Percentiles rank a stretch among this genome's conserved stretches.
These are phyloP conservation scores for Lota lota DNA, from an alignment of 2,113 vertebrate species.

Conservation along the genomic window DNA sequence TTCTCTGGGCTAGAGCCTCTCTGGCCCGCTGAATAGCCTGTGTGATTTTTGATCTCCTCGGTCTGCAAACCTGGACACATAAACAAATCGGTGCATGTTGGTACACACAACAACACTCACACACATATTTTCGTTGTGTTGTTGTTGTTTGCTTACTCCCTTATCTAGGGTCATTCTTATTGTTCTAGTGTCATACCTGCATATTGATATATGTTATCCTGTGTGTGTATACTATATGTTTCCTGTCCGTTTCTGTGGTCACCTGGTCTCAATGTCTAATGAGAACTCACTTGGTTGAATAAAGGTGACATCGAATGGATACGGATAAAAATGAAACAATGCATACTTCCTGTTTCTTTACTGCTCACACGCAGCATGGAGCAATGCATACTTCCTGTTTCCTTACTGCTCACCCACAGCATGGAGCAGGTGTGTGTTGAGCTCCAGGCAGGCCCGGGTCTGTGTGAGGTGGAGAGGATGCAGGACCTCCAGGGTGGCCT, in stretches of 20 bases:
- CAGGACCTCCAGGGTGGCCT: slow-evolving; percentile 55
- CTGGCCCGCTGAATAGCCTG: no score
- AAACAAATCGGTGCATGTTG: no score
- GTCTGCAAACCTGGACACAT: no score
- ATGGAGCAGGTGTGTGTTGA: slow-evolving; percentile 73
- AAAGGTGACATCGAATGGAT: background rate
- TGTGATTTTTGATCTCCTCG: no score
- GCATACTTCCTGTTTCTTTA: background rate
- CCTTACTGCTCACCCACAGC: slow-evolving; percentile 57
- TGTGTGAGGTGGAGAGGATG: slow-evolving; percentile 68
- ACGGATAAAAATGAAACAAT: background rate
- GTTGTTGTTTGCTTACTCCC: no score
- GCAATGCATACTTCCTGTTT: background rate
- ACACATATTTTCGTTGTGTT: background rate
- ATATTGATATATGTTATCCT: no score
- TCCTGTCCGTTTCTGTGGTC: no score
- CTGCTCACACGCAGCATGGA: background rate
- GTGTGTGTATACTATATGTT: no score
- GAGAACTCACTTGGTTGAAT: background rate
- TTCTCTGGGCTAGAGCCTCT: no score
- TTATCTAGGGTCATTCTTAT: no score
- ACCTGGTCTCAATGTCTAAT: no score
- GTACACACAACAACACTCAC: slow-evolving; percentile 1
- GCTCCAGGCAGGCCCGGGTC: slow-evolving; percentile 65
- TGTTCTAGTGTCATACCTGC: no score